These are phyloP conservation scores for Onychorhynchus coronatus DNA, from an alignment of 2,113 vertebrate species.

Conservation along the genomic window DNA sequence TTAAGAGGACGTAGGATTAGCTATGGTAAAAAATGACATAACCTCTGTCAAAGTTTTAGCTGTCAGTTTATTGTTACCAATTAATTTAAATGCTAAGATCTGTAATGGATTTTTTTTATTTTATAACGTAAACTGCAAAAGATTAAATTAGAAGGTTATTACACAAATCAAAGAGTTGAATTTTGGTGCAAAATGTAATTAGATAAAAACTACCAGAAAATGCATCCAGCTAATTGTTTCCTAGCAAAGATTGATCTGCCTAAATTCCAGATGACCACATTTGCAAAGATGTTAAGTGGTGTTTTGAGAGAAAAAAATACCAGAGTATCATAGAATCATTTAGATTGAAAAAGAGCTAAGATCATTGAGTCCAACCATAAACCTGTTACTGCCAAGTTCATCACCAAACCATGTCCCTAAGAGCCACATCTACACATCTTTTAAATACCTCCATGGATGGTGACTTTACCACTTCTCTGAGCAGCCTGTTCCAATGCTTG, in stretches of 20 bases:
- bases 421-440: not conserved
- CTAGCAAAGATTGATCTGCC: not conserved
- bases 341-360: not conserved
- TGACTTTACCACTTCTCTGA: not conserved
- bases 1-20: not conserved
- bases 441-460: not conserved
- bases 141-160: not conserved
- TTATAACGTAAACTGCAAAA: not conserved
- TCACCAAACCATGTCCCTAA: not conserved
- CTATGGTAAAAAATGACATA: not conserved
- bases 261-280: not conserved
- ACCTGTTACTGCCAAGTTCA: not conserved
- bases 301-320: not conserved
- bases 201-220: not conserved
- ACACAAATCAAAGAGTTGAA: not conserved
- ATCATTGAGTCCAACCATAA: not conserved
- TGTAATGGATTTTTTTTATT: not conserved
- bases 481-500: not conserved
- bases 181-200: not conserved
- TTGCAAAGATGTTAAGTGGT: not conserved
- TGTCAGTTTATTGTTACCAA: not conserved
- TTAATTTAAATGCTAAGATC: not conserved
- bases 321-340: not conserved
- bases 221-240: not conserved
- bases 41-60: not conserved